Conservation (phyloP, 2,797 vertebrate genomes). For the Tenualosa ilisha region DNA sequence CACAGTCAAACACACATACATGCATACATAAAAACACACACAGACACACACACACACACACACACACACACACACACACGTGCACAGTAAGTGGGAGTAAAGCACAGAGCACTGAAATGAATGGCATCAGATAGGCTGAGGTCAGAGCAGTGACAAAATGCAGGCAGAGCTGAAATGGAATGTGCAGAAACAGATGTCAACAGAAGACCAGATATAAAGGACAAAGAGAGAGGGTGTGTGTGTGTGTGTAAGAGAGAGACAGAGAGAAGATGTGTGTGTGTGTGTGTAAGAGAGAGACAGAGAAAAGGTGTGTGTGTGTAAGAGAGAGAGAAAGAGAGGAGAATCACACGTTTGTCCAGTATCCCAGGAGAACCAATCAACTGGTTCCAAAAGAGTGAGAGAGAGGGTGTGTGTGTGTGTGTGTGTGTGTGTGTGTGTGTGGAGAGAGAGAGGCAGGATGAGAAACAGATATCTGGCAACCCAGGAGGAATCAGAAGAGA, state of each 20-base stretch:
- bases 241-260: too few species aligned
- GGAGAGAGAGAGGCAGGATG: slow-evolving; percentile 32
- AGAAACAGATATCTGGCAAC: slow-evolving; percentile 47
- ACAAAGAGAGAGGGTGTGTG: background rate
- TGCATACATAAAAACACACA: background rate
- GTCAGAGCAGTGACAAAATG: background rate
- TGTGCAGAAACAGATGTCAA: background rate
- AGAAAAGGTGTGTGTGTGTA: background rate
- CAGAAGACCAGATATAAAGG: background rate
- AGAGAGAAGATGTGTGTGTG: background rate
- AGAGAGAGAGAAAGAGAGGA: background rate
- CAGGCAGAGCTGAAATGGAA: background rate
- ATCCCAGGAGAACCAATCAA: background rate
- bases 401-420: too few species aligned
- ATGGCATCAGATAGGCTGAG: background rate
- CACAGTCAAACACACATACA: background rate
- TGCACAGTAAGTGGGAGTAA: background rate
- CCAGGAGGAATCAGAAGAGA: background rate
- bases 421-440: too few species aligned
- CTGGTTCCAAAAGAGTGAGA: slow-evolving; percentile 29
- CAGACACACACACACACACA: background rate
- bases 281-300: background rate
- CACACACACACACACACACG: background rate
- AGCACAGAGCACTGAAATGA: background rate
- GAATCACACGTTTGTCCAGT: background rate